These are phyloP conservation scores for Rotaria sp. DNA, from an alignment of 2,888 invertebrate genomes.

Conservation along the genomic window DNA sequence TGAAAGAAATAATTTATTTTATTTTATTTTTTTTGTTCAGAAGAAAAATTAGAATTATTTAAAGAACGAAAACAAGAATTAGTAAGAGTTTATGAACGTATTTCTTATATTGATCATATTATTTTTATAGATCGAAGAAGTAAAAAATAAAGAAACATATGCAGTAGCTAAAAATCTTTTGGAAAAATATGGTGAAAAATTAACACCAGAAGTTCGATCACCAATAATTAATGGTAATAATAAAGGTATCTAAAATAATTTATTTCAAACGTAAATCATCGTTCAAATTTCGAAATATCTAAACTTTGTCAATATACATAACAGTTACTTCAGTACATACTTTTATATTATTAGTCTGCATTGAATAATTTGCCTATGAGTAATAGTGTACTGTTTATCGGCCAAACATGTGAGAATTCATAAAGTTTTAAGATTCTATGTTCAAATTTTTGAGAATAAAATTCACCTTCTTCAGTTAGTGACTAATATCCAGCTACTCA, in stretches of 20 bases:
- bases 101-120: not conserved
- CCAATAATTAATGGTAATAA: not conserved
- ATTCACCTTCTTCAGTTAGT: too few species aligned
- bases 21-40: not conserved
- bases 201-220: not conserved
- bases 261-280: too few species aligned
- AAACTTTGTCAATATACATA: too few species aligned
- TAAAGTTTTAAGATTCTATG: too few species aligned
- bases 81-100: not conserved
- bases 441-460: too few species aligned
- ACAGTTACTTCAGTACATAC: too few species aligned
- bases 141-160: constrained; percentile 1
- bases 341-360: too few species aligned
- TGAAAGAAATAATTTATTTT: not conserved
- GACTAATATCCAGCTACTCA: too few species aligned
- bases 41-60: not conserved
- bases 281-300: too few species aligned
- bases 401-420: too few species aligned
- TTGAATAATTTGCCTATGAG: too few species aligned
- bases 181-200: not conserved
- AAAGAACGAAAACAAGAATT: constrained; percentile 19
- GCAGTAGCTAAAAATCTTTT: not conserved
- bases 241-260: not conserved
- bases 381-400: too few species aligned
- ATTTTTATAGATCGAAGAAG: not conserved